Evolutionary conservation across 1,140 invertebrate genomes (phyloP), one percentile per base, ranked within the genome.

Genomic region (Theocolax elegans): DNA sequence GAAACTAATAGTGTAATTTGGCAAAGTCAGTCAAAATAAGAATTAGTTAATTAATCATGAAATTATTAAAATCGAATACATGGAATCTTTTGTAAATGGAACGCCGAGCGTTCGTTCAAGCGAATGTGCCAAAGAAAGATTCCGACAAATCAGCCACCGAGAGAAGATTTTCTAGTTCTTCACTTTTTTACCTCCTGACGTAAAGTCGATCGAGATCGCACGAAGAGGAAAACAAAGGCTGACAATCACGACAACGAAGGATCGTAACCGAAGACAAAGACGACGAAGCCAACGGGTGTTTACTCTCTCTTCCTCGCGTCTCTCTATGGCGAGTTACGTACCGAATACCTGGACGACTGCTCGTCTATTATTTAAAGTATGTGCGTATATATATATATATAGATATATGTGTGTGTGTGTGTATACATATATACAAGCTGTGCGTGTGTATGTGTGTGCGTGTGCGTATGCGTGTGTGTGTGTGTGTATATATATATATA

Each of bases 171-270:
- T 54, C 10, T 46, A 17, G 1, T 59, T 40, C 21, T 60, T 60
- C 25, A 17, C 23, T 54, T 62, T 63, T 23, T 49, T 51, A 48
- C n/a, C 42, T 59, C 27, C n/a, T 3, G 64, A 23, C 13, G 42
- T 7, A 44, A 7, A 4, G 31, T 59, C 8, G 54, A 58, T 10
- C 7, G n/a, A n/a, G 7, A 29, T 17, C 13, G 31, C 21, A 2
- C 53, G 42, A 62, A 46, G 27, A 38, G 29, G 4, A 25, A 44
- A 59, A 64, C 9, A 42, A 60, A 51, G 58, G 67, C 67, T 62
- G 58, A 69, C 58, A 68, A 68, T 69, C 58, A 69, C 35, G 27
- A 59, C 46, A 46, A 60, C 58, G 67, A 69, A 62, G 31, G 23
- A 46, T 69, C 48, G 27, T 31, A 44, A 69, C 23, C 23, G 38